Conservation (phyloP, 2,888 invertebrate genomes). For the Matsumyia berberina region DNA sequence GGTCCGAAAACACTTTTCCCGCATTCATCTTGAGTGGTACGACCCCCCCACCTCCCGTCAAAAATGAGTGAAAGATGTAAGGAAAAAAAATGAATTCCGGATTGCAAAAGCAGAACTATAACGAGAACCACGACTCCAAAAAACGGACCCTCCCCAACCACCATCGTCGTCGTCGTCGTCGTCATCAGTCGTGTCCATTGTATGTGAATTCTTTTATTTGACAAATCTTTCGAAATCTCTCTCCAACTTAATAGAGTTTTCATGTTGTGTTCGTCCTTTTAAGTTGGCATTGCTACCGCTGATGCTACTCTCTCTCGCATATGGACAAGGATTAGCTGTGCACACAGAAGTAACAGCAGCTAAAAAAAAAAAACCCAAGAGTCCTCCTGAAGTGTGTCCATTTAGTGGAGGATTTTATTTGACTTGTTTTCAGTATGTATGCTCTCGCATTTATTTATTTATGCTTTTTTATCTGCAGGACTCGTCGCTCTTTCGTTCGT, state of each 20-base stretch:
- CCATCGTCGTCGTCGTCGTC: background rate
- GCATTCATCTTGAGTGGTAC: slow-evolving; percentile 40
- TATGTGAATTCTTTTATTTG: slow-evolving; percentile 39
- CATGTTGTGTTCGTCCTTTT: slow-evolving; percentile 53
- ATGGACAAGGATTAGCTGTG: slow-evolving; percentile 41
- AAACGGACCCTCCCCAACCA: background rate
- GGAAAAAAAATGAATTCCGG: background rate
- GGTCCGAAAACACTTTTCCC: slow-evolving; percentile 20
- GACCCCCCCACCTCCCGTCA: background rate
- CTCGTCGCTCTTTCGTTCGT: background rate
- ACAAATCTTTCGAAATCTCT: slow-evolving; percentile 57
- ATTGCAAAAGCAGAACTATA: slow-evolving; percentile 28
- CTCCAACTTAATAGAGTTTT: slow-evolving; percentile 62
- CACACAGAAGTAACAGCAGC: background rate
- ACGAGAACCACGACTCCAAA: slow-evolving; percentile 17
- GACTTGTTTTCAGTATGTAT: slow-evolving; percentile 62
- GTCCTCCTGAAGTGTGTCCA: slow-evolving; percentile 61
- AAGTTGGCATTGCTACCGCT: slow-evolving; percentile 14
- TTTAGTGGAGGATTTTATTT: slow-evolving; percentile 64
- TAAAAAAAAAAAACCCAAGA: background rate
- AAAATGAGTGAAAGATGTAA: slow-evolving; percentile 18
- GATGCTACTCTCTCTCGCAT: slow-evolving; percentile 15
- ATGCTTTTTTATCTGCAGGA: slow-evolving; percentile 35
- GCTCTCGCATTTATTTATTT: slow-evolving; percentile 53
- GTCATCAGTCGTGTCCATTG: slow-evolving; percentile 18